Conservation (phyloP, 1,140 invertebrate genomes). For the Vollenhovia emeryi region DNA sequence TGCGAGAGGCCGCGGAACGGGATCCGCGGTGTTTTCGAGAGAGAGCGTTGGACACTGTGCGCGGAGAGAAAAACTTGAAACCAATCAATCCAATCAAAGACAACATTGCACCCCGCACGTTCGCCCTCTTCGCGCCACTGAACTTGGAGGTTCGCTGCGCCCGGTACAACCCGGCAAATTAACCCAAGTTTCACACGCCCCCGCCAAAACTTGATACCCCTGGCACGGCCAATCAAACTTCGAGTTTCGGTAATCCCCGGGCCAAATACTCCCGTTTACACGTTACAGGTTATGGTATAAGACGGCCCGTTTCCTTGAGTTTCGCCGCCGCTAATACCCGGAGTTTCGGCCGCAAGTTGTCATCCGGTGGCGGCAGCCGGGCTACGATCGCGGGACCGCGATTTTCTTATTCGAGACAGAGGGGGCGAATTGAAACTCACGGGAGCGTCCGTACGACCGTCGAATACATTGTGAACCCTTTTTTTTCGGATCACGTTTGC, state of each 20-base stretch:
- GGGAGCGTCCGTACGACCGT: neutral
- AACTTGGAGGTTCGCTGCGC: constrained; percentile 37
- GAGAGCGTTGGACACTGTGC: neutral
- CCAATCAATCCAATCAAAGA: constrained; percentile 56
- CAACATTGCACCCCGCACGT: constrained; percentile 38
- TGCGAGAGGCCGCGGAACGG: neutral
- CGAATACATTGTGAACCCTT: neutral
- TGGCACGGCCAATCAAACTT: constrained; percentile 84
- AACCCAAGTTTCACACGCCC: constrained; percentile 77
- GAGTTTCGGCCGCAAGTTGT: constrained; percentile 69
- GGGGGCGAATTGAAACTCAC: neutral
- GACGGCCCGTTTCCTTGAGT: constrained; percentile 76
- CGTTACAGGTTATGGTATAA: constrained; percentile 78
- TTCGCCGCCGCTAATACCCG: constrained; percentile 73
- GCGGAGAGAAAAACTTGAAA: constrained; percentile 4
- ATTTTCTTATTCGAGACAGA: constrained; percentile 9
- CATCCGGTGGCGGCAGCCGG: constrained; percentile 66
- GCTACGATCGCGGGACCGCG: constrained; percentile 14
- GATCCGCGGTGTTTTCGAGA: neutral
- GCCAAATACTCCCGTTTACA: constrained; percentile 81
- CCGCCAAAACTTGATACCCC: constrained; percentile 82
- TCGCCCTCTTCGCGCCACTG: constrained; percentile 4
- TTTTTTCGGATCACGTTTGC: neutral
- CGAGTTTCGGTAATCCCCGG: constrained; percentile 81
- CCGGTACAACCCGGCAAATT: constrained; percentile 34